phyloP scores from a whole-genome alignment of 2,888 invertebrate species.

The Choreutis nemorana region DNA sequence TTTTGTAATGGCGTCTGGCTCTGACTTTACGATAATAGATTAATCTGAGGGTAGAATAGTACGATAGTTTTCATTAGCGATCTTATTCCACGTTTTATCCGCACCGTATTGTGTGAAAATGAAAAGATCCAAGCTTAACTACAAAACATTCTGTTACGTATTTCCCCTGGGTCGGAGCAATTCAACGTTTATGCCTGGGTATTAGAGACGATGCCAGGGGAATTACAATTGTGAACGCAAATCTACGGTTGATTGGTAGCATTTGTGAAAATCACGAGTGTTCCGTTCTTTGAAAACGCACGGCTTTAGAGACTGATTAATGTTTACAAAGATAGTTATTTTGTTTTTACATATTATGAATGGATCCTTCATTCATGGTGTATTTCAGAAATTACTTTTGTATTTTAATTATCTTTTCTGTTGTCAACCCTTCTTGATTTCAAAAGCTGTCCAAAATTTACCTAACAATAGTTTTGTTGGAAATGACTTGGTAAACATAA shows the following conservation, averaged over 20 bases:
- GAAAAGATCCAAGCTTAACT: slow-evolving; percentile 8
- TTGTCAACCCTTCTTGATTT: too few relatives aligned
- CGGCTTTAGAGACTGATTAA: slow-evolving; percentile 36
- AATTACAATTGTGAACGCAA: too few relatives aligned
- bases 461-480: background rate
- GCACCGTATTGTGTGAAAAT: slow-evolving; percentile 11
- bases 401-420: too few relatives aligned
- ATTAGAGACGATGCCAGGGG: too few relatives aligned
- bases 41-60: slow-evolving; percentile 21
- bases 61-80: slow-evolving; percentile 38
- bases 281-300: slow-evolving; percentile 21
- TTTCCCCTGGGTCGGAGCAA: too few relatives aligned
- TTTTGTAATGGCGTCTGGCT: slow-evolving; percentile 28
- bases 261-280: slow-evolving; percentile 37
- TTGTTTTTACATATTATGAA: background rate
- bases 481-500: slow-evolving; percentile 17
- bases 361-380: too few relatives aligned
- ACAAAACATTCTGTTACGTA: too few relatives aligned
- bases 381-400: too few relatives aligned
- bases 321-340: slow-evolving; percentile 24
- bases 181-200: too few relatives aligned
- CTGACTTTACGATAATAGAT: slow-evolving; percentile 33
- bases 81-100: slow-evolving; percentile 34
- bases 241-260: slow-evolving; percentile 28
- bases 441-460: too few relatives aligned